These are phyloP conservation scores for Euura lappo DNA, from an alignment of 1,140 invertebrate genomes.

Conservation along the genomic window DNA sequence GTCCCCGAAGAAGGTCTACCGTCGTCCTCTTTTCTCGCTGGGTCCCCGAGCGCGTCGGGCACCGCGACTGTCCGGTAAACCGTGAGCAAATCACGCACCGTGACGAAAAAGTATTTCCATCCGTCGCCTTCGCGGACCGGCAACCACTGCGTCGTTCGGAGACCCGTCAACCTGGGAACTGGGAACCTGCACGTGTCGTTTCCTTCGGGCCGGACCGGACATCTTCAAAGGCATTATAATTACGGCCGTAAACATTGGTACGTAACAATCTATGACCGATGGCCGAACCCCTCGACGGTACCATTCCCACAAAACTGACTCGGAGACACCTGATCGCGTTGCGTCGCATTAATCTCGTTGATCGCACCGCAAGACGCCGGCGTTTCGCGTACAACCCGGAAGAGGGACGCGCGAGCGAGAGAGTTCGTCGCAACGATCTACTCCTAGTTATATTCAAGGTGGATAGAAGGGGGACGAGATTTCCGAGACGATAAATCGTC, in stretches of 20 bases:
- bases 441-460: background rate
- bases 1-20: background rate
- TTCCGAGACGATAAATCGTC: slow-evolving; percentile 2
- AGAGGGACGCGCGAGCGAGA: background rate
- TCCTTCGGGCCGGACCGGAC: background rate
- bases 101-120: background rate
- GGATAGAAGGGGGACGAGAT: background rate
- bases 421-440: too few relatives aligned
- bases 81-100: slow-evolving; percentile 4
- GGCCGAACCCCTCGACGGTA: too few relatives aligned
- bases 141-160: background rate
- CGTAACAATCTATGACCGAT: slow-evolving; percentile 1
- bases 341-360: too few relatives aligned
- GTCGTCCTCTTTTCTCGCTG: background rate
- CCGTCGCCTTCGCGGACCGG: background rate
- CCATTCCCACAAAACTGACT: too few relatives aligned
- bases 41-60: background rate
- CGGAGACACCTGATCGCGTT: too few relatives aligned
- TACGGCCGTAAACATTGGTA: slow-evolving; percentile 1
- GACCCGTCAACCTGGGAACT: background rate
- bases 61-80: background rate
- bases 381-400: background rate
- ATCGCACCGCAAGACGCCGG: background rate
- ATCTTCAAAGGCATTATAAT: slow-evolving; percentile 5
- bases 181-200: background rate